These are phyloP conservation scores for Alectura lathami DNA, from an alignment of 2,113 vertebrate genomes.

Conservation along the genomic window DNA sequence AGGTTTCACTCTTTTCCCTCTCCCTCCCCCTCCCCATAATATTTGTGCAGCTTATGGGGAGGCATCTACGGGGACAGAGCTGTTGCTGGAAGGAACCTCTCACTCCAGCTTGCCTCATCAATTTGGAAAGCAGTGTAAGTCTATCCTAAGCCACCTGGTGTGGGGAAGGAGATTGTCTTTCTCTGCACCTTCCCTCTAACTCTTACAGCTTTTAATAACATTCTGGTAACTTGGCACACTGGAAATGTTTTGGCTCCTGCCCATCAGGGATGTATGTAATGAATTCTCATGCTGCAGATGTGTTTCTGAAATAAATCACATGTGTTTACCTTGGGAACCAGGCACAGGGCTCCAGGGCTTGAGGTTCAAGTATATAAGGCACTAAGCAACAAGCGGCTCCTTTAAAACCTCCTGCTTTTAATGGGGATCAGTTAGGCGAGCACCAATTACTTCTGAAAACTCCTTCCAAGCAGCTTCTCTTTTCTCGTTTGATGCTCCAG, in stretches of 20 bases:
- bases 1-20: constrained; percentile 28
- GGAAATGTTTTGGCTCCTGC: constrained; percentile 43
- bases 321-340: constrained; percentile 51
- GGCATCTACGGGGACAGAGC: constrained; percentile 32
- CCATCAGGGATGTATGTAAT: constrained; percentile 7
- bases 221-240: constrained; percentile 33
- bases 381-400: background rate
- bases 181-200: constrained; percentile 41
- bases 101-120: constrained; percentile 60
- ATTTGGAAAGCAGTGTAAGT: background rate
- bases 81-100: constrained; percentile 61
- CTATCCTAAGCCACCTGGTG: constrained; percentile 62
- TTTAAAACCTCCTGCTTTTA: constrained; percentile 4
- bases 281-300: constrained; percentile 43
- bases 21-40: constrained; percentile 36
- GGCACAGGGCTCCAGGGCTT: background rate
- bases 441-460: background rate
- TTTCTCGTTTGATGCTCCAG: background rate
- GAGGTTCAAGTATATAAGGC: background rate
- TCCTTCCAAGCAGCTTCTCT: background rate
- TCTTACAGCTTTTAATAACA: constrained; percentile 53
- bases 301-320: constrained; percentile 43
- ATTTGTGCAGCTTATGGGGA: constrained; percentile 45
- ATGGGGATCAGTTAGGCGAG: background rate
- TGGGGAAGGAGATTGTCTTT: constrained; percentile 45